These are phyloP conservation scores for Melitaea athalia DNA, from an alignment of 2,888 invertebrate genomes.

Conservation along the genomic window DNA sequence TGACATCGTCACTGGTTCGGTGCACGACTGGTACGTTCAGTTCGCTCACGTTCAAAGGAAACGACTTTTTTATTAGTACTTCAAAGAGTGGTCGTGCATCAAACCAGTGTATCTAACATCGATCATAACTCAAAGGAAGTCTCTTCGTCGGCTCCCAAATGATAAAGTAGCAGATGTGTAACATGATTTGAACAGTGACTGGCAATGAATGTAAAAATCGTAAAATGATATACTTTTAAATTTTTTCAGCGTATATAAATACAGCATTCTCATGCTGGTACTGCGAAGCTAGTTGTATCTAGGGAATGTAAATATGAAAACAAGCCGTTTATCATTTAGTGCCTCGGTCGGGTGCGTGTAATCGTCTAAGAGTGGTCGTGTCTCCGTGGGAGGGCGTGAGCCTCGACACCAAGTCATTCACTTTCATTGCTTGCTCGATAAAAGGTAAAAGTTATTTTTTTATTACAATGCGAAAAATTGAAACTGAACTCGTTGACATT, in stretches of 20 bases:
- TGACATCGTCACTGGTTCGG: slow-evolving; percentile 55
- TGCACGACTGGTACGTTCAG: slow-evolving; percentile 32
- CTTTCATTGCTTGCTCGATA: slow-evolving; percentile 27
- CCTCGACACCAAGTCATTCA: slow-evolving; percentile 40
- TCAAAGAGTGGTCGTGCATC: slow-evolving; percentile 46
- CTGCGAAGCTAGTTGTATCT: slow-evolving; percentile 63
- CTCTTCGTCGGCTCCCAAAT: slow-evolving; percentile 74
- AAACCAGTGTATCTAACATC: slow-evolving; percentile 68
- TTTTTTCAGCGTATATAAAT: slow-evolving; percentile 42
- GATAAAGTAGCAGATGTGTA: slow-evolving; percentile 74
- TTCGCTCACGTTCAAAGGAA: not conserved
- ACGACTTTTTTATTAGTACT: not conserved
- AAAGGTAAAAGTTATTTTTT: slow-evolving; percentile 20
- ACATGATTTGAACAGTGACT: slow-evolving; percentile 53
- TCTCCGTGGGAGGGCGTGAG: slow-evolving; percentile 50
- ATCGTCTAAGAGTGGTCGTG: slow-evolving; percentile 62
- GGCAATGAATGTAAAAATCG: slow-evolving; percentile 51
- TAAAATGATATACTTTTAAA: slow-evolving; percentile 46
- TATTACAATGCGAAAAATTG: slow-evolving; percentile 22
- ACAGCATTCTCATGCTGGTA: slow-evolving; percentile 67
- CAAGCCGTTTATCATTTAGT: slow-evolving; percentile 80
- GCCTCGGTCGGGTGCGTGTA: slow-evolving; percentile 72
- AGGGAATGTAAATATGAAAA: slow-evolving; percentile 48
- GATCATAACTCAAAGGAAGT: slow-evolving; percentile 62
- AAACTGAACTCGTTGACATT: slow-evolving; percentile 11